Evolutionary conservation across 1,140 invertebrate genomes (phyloP), one percentile per base, ranked within the genome.

Genomic region (Papilio polyxenes): DNA sequence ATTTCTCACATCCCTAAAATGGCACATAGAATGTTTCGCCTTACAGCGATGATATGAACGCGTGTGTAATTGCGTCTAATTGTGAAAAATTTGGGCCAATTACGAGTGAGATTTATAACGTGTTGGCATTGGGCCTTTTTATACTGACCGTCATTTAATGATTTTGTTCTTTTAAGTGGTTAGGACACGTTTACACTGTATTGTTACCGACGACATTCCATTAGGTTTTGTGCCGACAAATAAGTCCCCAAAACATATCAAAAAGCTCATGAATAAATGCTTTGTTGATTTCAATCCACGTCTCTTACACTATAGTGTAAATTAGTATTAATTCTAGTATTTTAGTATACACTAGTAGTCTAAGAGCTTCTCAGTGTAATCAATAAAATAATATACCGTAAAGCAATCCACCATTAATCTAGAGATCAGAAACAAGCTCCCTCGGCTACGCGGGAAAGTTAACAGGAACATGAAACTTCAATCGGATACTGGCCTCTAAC

Each of bases 81-180:
- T 80, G 78, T 80, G 78, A 80, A 80, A 80, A 40, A 80, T 69
- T 69, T 49, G 17, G 78, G 49, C 78, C 78, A 80, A 80, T 80
- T 80, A 80, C 78, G 59, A 80, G 77, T 65, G 59, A 80, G 78
- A 80, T 80, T 80, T 80, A 80, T 80, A 31, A 80, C 78, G 78
- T 80, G 78, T 69, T 80, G 62, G 78, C 78, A 69, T 80, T 59
- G 59, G n/a, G 40, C 20, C 37, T 49, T 80, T 80, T 80, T 80
- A 49, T 37, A 62, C 10, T 49, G 40, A 9, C 56, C 59, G 78
- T 59, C 78, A n/a, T 80, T 80, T 20, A 40, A 79, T 62, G 40
- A 51, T 80, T 65, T 31, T 40, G 59, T 80, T 80, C 37, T 20
- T 65, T 65, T 23, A 65, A 20, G 2, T 77, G 10, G 3, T 80